Conservation (phyloP, 2,888 invertebrate genomes). For the Himalopsyche kuldschensis region DNA sequence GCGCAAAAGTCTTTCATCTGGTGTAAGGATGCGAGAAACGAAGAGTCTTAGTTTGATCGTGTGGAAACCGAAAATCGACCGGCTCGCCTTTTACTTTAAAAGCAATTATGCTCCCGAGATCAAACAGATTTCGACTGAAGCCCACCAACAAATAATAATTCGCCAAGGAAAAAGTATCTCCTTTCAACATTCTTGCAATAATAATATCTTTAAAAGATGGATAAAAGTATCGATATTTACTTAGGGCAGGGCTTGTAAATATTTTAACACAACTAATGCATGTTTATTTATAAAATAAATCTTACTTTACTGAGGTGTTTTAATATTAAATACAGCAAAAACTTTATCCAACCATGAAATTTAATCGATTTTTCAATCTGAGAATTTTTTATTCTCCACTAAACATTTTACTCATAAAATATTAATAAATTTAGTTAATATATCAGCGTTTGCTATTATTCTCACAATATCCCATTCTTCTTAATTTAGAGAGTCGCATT, state of each 20-base stretch:
- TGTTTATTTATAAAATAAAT: too few species aligned
- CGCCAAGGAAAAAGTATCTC: neutral
- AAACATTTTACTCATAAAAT: too few species aligned
- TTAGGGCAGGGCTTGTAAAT: neutral
- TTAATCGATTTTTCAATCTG: too few species aligned
- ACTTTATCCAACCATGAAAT: too few species aligned
- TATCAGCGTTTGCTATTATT: too few species aligned
- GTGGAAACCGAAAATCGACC: neutral
- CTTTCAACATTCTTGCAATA: neutral
- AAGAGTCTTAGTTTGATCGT: neutral
- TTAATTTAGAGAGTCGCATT: too few species aligned
- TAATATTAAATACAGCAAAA: too few species aligned
- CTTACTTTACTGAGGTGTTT: too few species aligned
- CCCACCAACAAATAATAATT: neutral
- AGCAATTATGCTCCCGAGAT: neutral
- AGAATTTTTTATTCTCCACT: too few species aligned
- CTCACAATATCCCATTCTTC: too few species aligned
- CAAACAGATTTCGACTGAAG: neutral
- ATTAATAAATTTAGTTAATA: too few species aligned
- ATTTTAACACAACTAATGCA: too few species aligned
- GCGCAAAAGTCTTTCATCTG: neutral
- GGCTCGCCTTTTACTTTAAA: neutral
- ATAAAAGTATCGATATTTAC: neutral
- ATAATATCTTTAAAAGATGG: neutral
- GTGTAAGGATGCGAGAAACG: neutral